Conservation (phyloP, 2,113 vertebrate genomes). For the Crotalus helleri region DNA sequence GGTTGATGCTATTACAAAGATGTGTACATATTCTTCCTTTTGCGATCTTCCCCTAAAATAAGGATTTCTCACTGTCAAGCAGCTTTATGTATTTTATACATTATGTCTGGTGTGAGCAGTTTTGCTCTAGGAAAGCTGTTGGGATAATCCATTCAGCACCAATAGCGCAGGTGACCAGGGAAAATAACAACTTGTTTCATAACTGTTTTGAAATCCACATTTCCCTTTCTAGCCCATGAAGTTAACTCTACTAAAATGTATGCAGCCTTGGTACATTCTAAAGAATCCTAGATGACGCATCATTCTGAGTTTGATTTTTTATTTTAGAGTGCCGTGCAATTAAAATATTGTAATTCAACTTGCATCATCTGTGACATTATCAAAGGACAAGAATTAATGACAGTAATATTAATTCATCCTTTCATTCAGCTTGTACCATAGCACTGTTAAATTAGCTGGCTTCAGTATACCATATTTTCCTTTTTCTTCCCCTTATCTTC, state of each 20-base stretch:
- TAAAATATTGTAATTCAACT: slow-evolving; percentile 3
- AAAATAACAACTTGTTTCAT: not conserved
- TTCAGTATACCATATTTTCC: not conserved
- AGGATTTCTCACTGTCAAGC: not conserved
- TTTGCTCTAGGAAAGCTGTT: not conserved
- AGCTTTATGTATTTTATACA: not conserved
- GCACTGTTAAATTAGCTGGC: not conserved
- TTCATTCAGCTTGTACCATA: not conserved
- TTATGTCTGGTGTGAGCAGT: not conserved
- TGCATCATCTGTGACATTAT: not conserved
- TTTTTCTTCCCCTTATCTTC: not conserved
- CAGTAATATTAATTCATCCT: not conserved
- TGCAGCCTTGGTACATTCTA: not conserved
- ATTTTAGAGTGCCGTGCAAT: not conserved
- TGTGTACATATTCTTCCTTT: not conserved
- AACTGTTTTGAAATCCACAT: not conserved
- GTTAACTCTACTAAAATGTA: not conserved
- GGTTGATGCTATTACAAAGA: not conserved
- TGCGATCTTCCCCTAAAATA: not conserved
- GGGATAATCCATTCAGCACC: not conserved
- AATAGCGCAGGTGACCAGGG: not conserved
- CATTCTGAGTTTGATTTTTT: not conserved
- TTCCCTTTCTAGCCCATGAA: not conserved
- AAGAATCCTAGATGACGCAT: not conserved
- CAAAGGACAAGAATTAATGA: not conserved